Conservation (phyloP, 2,888 invertebrate genomes). For the Vanessa cardui region DNA sequence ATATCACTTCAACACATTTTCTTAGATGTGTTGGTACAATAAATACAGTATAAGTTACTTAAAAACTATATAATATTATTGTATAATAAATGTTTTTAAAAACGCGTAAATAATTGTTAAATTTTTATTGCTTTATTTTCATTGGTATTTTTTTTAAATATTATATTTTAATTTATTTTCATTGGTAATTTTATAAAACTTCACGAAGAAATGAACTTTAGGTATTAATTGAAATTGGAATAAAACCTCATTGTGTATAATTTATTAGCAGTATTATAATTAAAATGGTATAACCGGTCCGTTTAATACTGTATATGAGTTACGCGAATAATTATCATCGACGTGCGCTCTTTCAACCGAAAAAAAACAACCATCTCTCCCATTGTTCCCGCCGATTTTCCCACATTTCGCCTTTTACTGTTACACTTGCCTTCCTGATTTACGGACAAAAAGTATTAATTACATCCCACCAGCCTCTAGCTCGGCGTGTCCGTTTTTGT, state of each 20-base stretch:
- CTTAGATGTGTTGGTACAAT: no score
- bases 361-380: conserved; percentile 74
- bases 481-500: conserved; percentile 53
- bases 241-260: background rate
- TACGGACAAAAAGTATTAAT: conserved; percentile 75
- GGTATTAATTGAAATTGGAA: no score
- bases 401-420: conserved; percentile 80
- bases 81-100: no score
- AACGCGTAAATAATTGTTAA: no score
- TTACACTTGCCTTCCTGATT: conserved; percentile 77
- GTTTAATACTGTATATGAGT: conserved; percentile 58
- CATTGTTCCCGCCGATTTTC: conserved; percentile 74
- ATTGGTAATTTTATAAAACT: no score
- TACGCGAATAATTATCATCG: conserved; percentile 74
- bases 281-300: conserved; percentile 36
- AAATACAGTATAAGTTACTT: no score
- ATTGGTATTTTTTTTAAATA: no score
- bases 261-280: conserved; percentile 29
- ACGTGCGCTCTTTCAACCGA: conserved; percentile 78
- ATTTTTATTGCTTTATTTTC: no score
- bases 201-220: no score
- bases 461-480: conserved; percentile 67
- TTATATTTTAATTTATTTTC: no score
- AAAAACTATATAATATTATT: no score
- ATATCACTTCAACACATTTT: no score